Evolutionary conservation across 1,140 invertebrate species (phyloP), one percentile per base, ranked within the genome.

Genomic region (Lepidurus arcticus): DNA sequence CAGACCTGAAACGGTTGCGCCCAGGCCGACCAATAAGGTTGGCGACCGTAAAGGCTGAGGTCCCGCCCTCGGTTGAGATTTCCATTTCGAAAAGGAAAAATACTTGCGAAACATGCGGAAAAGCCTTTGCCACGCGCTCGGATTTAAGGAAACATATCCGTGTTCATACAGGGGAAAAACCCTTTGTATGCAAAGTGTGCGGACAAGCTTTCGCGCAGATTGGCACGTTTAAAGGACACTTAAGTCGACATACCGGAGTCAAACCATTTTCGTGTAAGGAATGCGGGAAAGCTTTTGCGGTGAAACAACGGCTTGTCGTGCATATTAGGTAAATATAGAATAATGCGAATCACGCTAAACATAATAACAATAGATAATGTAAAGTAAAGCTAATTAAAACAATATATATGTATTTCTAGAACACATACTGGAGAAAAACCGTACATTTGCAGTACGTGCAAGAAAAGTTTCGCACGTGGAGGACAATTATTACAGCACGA

Each of bases 101-200:
- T 74, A 44, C 74, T 16, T 80, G 79, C 44, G 26, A 73, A 24
- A 78, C 73, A 24, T 80, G 79, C 44, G 42, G 53, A 26, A 78
- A 78, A 65, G n/a, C 44, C 4, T 80, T 80, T 42, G 44, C 16
- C 11, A 76, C 44, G 24, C 76, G 75, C 21, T 53, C 47, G 44
- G 77, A 78, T n/a, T 73, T 80, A 21, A 73, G 78, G 43, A 80
- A 80, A 65, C 79, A 80, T 73, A 53, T 74, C 42, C 65, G 78
- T 16, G 79, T 74, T 34, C 79, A 80, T 65, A 80, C 77, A 1
- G 78, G 79, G 42, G 79, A 80, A 73, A 44, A 75, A 11, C 78
- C 78, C 24, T 94, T 94, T 84, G 94, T 94, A 84, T 98, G 95
- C 86, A 92, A 94, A 81, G 92, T 95, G 53, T 98, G 96, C 86